Evolutionary conservation across 2,888 invertebrate species (phyloP), one percentile per base, ranked within the genome.

Genomic region (Caenorhabditis sp.): DNA sequence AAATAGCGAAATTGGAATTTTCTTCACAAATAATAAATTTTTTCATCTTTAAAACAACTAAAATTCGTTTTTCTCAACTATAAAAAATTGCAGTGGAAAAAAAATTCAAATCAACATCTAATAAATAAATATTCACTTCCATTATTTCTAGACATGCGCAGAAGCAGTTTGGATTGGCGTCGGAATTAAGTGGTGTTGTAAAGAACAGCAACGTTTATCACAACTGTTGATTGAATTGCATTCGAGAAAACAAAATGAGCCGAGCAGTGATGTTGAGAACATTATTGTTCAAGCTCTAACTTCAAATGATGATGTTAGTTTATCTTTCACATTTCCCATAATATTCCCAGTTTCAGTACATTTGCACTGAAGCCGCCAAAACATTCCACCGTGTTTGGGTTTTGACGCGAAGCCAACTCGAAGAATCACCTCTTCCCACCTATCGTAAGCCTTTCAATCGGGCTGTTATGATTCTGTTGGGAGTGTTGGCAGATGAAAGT

Each of bases 141-240:
- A 17, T 53, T n/a, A 1, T 14, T 20, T 60, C 53, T 59, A 77
- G 73, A 76, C 70, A 10, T 78, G 78, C 57, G 75, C 70, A 20
- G 63, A 65, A 53, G 77, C 78, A n/a, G 69, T 78, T n/a, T 82
- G 81, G 80, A 63, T 70, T 20, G 75, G 77, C 12, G 60, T 74
- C 25, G 75, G 60, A 20, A 64, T 64, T 43, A 49, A 57, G 27
- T 36, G 58, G 52, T 71, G 65, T 43, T 61, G 72, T 59, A 26
- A 49, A 26, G 70, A 71, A 38, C 79, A 82, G 21, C 81, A 82
- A 58, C 61, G 70, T 7, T 75, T 83, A 77, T 92, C 93, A 7
- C 92, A 92, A 54, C 88, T 94, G 21, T 89, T 94, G 1, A 92
- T 93, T 85, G 92, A 93, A 85, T 90, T 94, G 53, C 94, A 94